Conservation (phyloP, 2,797 vertebrate genomes). For the Acanthis flammea region DNA sequence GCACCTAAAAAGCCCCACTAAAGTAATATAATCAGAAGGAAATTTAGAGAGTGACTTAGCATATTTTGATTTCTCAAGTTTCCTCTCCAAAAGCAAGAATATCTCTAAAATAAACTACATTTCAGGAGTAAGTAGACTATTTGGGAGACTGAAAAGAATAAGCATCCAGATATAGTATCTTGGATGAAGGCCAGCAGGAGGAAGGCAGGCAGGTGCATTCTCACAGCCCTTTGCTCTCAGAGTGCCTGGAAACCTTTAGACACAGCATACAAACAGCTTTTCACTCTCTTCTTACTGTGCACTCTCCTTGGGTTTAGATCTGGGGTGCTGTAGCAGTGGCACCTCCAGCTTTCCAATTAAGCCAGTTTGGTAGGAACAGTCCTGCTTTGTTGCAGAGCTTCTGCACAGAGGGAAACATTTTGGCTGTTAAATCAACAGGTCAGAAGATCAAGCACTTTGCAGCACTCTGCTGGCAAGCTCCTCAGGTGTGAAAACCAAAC, state of each 20-base stretch:
- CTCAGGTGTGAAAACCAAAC: constrained; percentile 6
- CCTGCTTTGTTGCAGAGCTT: neutral
- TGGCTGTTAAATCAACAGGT: neutral
- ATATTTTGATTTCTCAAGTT: neutral
- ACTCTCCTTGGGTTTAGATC: neutral
- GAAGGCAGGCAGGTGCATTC: neutral
- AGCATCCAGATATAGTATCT: neutral
- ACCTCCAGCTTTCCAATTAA: neutral
- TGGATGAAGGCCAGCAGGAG: neutral
- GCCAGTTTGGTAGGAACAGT: neutral
- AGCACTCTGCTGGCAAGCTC: neutral
- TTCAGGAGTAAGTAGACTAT: neutral
- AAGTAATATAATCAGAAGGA: neutral
- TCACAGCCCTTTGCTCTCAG: neutral
- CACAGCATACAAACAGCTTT: rapidly evolving
- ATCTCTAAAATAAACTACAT: neutral
- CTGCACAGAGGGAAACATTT: neutral
- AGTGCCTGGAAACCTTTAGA: neutral
- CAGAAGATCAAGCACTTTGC: neutral
- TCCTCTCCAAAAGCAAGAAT: neutral
- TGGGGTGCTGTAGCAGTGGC: neutral
- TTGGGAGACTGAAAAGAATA: neutral
- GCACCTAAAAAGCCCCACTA: neutral
- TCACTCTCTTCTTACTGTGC: neutral
- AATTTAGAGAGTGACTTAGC: neutral